Base-by-base conservation (phyloP, 2,113 vertebrate genomes). In the Propithecus coquereli region DNA sequence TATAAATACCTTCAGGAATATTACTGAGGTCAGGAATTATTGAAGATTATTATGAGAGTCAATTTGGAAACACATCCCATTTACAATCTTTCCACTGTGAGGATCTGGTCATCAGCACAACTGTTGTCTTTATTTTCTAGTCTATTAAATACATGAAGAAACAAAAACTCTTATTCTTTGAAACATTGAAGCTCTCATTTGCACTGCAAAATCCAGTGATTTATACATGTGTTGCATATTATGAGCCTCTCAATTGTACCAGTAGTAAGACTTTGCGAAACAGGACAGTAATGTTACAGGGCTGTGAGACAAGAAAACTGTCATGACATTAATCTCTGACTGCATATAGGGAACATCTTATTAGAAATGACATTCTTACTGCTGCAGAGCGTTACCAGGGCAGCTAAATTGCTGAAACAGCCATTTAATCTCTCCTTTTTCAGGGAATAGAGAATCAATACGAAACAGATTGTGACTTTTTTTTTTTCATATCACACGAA, bases 111-210 rank as follows among this genome's bases (percentile, higher is more conserved):
- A 83, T 66, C 8, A 83, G 52, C 61, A 83, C 77, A 65, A 57
- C 34, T 76, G 14, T 82, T 71, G 22, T 86, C 40, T 68, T 82
- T 40, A 71, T 79, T 57, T 87, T 94, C 30, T 61, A 94, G 63
- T 45, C 74, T 87, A 40, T 70, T 87, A 83, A 91, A 77, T 50
- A 76, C 2, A 45, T 40, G 43, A 92, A 95, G 87, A 89, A 82
- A 45, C 50, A 92, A 50, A 54, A 34, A 32, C 30, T 93, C 32
- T 37, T 66, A 14, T 17, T 59, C 25, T 95, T 63, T 47, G 57
- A 94, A 50, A 88, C 50, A 91, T 77, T 80, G 34, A 80, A 77
- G 16, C 83, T 94, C 52, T 92, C 54, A 74, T 90, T 84, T 37
- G 8, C 47, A 63, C 22, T 87, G 52, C 68, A 83, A 87, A 93